These are phyloP conservation scores for Pasiphila rectangulata DNA, from an alignment of 2,888 invertebrate genomes.

Conservation along the genomic window DNA sequence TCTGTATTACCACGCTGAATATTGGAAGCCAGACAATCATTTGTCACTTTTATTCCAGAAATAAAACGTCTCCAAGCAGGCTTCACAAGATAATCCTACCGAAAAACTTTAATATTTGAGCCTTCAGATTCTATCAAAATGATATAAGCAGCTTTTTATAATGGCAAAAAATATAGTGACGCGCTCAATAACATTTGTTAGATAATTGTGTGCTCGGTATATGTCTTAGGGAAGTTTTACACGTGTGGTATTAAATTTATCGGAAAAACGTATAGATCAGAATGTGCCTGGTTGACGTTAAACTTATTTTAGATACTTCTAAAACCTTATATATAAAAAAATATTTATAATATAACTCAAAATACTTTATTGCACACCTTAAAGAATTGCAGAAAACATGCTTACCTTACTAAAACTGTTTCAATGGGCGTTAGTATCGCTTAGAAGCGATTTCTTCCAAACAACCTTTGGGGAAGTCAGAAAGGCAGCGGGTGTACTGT, in stretches of 20 bases:
- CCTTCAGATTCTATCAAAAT: slow-evolving; percentile 21
- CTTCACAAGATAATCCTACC: slow-evolving; percentile 3
- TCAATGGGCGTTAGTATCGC: no score
- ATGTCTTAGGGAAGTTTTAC: slow-evolving; percentile 3
- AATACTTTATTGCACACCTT: no score
- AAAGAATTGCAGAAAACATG: no score
- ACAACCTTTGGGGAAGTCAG: no score
- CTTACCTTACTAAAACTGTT: no score
- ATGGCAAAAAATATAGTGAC: slow-evolving; percentile 20
- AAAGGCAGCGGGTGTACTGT: no score
- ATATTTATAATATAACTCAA: no score
- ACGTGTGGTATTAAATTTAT: not conserved
- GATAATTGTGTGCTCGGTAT: slow-evolving; percentile 15
- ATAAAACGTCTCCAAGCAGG: not conserved
- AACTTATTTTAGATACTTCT: no score
- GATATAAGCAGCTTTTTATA: slow-evolving; percentile 21
- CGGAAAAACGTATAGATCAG: no score
- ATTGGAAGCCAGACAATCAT: not conserved
- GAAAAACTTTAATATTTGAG: slow-evolving; percentile 21
- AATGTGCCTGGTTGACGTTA: no score
- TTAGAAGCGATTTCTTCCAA: no score
- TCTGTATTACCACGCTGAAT: not conserved
- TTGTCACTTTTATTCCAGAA: slow-evolving; percentile 3
- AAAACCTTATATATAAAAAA: no score
- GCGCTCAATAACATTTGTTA: slow-evolving; percentile 16